A percentile compares a stretch with the other conserved stretches of the same genome.
phyloP scores from a whole-genome alignment of 2,888 invertebrate species.

The Horisme vitalbata region DNA sequence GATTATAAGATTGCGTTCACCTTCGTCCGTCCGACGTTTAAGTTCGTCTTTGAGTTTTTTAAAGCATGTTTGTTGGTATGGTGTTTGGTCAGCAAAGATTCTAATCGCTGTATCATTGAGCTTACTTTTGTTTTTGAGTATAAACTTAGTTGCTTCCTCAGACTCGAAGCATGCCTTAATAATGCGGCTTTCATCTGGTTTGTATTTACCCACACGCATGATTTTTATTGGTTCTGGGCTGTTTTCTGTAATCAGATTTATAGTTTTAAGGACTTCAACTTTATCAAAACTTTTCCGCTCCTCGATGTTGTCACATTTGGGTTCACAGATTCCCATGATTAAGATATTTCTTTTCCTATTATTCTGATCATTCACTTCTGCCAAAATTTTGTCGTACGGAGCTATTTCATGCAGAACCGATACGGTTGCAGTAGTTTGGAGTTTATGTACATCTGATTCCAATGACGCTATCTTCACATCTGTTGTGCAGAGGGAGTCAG shows the following conservation, averaged over 20 bases:
- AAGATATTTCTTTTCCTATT: neutral
- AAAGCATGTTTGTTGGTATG: neutral
- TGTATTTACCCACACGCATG: neutral
- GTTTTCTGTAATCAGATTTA: neutral
- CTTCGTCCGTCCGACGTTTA: too few species aligned
- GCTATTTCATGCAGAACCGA: neutral
- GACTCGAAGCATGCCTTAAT: too few species aligned
- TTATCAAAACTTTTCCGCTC: neutral
- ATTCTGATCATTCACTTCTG: neutral
- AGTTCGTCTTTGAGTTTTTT: constrained; percentile 9
- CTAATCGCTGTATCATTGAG: neutral
- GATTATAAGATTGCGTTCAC: too few species aligned
- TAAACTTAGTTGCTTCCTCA: neutral
- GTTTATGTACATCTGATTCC: neutral
- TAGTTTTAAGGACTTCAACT: neutral
- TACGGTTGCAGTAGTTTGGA: neutral
- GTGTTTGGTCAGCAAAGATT: too few species aligned
- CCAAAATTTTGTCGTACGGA: neutral
- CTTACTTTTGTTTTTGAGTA: neutral
- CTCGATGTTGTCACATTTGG: neutral
- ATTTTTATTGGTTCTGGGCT: neutral
- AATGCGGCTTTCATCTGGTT: neutral
- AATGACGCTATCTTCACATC: neutral
- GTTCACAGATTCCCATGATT: neutral
- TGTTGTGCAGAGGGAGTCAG: neutral